These are phyloP conservation scores for Microcaecilia unicolor DNA, from an alignment of 2,797 vertebrate genomes.

Conservation along the genomic window DNA sequence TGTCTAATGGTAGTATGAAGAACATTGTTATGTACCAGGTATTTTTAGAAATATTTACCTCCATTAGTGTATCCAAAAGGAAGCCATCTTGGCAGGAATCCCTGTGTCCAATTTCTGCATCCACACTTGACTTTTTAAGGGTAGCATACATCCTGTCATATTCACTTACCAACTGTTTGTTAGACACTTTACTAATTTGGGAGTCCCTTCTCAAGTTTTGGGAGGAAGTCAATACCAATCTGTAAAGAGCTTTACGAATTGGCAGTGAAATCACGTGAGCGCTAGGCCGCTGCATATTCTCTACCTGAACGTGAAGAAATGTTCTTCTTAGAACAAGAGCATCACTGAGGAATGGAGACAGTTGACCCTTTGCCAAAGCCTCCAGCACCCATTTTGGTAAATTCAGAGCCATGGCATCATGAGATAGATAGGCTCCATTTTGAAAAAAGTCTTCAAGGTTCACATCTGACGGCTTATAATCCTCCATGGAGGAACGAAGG, in stretches of 20 bases:
- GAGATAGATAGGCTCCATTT: conserved; percentile 17
- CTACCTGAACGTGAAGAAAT: conserved; percentile 78
- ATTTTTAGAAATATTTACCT: conserved; percentile 56
- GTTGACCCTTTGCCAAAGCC: conserved; percentile 50
- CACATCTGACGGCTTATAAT: conserved; percentile 64
- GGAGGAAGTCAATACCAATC: conserved; percentile 52
- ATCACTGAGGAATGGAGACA: conserved; percentile 66
- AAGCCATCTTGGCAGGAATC: conserved; percentile 25
- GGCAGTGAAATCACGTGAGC: conserved; percentile 61
- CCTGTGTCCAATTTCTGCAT: conserved; percentile 30
- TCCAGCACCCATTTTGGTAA: conserved; percentile 60
- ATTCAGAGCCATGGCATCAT: conserved; percentile 13
- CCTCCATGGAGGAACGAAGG: conserved; percentile 60
- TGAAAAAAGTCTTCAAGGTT: conserved; percentile 68
- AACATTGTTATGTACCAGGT: background rate
- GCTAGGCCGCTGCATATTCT: conserved; percentile 69
- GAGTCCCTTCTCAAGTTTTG: background rate
- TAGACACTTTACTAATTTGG: background rate
- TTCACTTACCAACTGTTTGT: conserved; percentile 55
- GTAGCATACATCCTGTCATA: conserved; percentile 68
- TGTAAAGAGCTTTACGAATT: conserved; percentile 76
- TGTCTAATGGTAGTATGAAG: too few relatives aligned
- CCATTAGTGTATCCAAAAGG: conserved; percentile 49
- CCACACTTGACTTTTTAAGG: conserved; percentile 62
- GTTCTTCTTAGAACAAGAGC: conserved; percentile 62